phyloP scores from a whole-genome alignment of 2,888 invertebrate genomes.

The Ectropis crepuscularia region DNA sequence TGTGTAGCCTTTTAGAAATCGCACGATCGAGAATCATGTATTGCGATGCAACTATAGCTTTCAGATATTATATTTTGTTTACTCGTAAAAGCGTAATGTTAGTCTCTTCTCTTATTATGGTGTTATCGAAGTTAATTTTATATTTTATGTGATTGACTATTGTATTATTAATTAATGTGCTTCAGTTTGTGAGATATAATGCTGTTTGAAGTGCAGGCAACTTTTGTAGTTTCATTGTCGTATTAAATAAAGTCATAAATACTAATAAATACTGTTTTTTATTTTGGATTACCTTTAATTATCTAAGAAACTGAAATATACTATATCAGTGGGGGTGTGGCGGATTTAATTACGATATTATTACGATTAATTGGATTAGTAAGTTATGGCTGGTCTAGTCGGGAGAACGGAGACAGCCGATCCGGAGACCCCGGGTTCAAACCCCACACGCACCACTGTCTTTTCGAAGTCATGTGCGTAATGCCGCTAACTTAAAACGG shows the following conservation, averaged over 20 bases:
- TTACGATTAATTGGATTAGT: no score
- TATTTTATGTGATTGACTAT: constrained; percentile 70
- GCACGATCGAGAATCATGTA: constrained; percentile 81
- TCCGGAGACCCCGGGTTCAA: no score
- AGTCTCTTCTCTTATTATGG: constrained; percentile 74
- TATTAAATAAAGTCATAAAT: constrained; percentile 84
- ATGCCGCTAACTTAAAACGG: no score
- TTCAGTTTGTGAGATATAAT: constrained; percentile 82
- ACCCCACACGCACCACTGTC: no score
- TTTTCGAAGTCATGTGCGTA: no score
- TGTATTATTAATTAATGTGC: constrained; percentile 66
- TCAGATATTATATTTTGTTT: constrained; percentile 63
- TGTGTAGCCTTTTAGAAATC: constrained; percentile 80
- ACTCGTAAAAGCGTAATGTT: constrained; percentile 80
- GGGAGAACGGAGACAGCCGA: no score
- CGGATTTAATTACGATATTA: no score
- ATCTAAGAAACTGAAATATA: no score
- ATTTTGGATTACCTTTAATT: background rate
- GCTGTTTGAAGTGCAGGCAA: constrained; percentile 83
- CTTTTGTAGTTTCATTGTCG: constrained; percentile 86
- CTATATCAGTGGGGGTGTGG: no score
- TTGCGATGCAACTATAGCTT: constrained; percentile 79
- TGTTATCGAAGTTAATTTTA: constrained; percentile 75
- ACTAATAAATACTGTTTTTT: constrained; percentile 60
- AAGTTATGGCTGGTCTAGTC: no score